Conservation (phyloP, 2,888 invertebrate species). For the Tenthredo amoena region DNA sequence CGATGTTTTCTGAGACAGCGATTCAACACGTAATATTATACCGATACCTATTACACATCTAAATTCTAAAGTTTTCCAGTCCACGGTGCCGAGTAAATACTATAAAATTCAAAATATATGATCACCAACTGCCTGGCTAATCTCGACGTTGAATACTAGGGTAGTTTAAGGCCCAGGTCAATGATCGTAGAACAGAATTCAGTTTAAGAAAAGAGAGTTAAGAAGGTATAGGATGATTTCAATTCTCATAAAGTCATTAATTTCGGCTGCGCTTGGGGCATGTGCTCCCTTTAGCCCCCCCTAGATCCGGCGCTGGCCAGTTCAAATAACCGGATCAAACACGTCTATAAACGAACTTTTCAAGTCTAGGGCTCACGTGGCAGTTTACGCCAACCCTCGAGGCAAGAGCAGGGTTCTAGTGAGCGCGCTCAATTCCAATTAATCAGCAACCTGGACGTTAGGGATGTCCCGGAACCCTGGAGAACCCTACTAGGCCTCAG, state of each 20-base stretch:
- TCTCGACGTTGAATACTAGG: background rate
- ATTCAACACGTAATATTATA: background rate
- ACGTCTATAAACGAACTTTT: background rate
- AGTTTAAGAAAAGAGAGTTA: background rate
- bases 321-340: constrained; percentile 12
- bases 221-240: background rate
- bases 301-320: background rate
- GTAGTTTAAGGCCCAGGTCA: background rate
- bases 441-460: constrained; percentile 39
- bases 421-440: constrained; percentile 38
- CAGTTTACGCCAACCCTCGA: constrained; percentile 34
- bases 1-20: background rate
- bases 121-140: background rate
- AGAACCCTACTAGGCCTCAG: constrained; percentile 17
- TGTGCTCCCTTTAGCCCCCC: too few species aligned
- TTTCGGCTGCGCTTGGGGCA: background rate
- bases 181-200: background rate
- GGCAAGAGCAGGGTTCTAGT: constrained; percentile 14
- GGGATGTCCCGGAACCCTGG: constrained; percentile 16
- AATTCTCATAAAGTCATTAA: constrained; percentile 2
- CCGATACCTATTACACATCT: background rate
- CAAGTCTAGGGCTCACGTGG: constrained; percentile 16
- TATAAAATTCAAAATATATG: background rate
- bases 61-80: background rate
- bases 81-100: too few species aligned